These are phyloP conservation scores for Arrhamphus sclerolepis DNA, from an alignment of 2,797 vertebrate species.

Conservation along the genomic window DNA sequence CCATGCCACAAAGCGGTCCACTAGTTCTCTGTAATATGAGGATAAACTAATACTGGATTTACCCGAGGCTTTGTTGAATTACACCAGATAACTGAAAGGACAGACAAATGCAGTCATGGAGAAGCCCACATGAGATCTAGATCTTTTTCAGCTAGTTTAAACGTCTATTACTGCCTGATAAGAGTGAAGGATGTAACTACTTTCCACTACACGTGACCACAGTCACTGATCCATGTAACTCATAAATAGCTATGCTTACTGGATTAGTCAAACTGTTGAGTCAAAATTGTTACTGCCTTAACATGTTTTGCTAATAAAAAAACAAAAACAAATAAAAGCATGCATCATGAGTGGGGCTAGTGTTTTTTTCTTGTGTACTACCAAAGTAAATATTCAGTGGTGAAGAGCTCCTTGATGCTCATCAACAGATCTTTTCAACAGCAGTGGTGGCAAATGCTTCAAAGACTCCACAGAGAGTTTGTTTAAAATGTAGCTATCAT, in stretches of 20 bases:
- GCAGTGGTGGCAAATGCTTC: constrained; percentile 20
- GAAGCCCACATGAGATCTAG: neutral
- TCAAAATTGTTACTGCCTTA: constrained; percentile 11
- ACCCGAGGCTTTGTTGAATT: constrained; percentile 5
- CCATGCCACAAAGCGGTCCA: no score
- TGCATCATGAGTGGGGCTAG: constrained; percentile 22
- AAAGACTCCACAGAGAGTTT: constrained; percentile 29
- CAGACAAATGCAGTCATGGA: neutral
- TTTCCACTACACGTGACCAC: constrained; percentile 30
- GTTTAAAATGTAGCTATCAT: constrained; percentile 44
- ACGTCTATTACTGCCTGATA: constrained; percentile 39
- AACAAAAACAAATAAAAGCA: constrained; percentile 28
- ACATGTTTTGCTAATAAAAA: constrained; percentile 18
- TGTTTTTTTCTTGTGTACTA: constrained; percentile 10
- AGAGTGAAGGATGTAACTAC: constrained; percentile 13
- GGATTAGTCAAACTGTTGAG: constrained; percentile 26
- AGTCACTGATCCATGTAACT: constrained; percentile 46
- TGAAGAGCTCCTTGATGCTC: constrained; percentile 41
- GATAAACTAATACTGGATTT: neutral
- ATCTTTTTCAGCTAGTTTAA: constrained; percentile 21
- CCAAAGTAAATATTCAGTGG: constrained; percentile 33
- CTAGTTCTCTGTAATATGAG: no score
- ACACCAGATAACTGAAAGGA: neutral
- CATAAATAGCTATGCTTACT: constrained; percentile 33
- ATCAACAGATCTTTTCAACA: constrained; percentile 32